Percentiles rank a stretch among this genome's conserved stretches.
These are phyloP conservation scores for Etia nguti DNA, from an alignment of 2,113 vertebrate species.

Conservation along the genomic window DNA sequence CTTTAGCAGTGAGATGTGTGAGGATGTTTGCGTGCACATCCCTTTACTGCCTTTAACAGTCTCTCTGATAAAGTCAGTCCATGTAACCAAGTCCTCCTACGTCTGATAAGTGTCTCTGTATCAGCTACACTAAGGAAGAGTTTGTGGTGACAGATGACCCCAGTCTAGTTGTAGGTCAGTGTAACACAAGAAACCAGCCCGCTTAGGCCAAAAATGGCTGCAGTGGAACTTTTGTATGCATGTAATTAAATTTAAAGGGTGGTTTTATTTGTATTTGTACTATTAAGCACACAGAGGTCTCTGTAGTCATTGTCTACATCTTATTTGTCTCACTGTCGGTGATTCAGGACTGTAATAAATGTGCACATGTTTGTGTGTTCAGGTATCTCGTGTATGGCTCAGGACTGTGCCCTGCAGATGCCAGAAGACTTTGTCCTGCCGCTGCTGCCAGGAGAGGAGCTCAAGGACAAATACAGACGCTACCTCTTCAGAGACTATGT, in stretches of 20 bases:
- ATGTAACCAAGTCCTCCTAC: neutral
- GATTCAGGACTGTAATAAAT: neutral
- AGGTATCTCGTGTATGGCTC: slow-evolving; percentile 99
- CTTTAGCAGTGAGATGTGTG: neutral
- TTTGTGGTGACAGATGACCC: neutral
- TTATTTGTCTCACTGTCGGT: neutral
- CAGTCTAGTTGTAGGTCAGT: neutral
- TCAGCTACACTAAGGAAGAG: neutral
- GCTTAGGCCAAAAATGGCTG: neutral
- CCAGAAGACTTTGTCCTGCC: slow-evolving; percentile 98
- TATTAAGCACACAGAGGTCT: neutral
- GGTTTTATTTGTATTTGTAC: neutral
- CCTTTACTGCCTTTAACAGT: neutral
- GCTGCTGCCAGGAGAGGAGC: slow-evolving; percentile 90
- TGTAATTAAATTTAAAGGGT: neutral
- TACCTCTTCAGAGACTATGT: slow-evolving; percentile 99
- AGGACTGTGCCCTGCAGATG: slow-evolving; percentile 91
- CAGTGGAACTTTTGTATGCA: neutral
- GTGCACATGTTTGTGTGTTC: slow-evolving; percentile 33
- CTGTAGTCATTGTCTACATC: neutral
- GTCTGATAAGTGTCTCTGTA: neutral
- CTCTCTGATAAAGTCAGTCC: neutral
- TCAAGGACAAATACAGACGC: slow-evolving; percentile 98
- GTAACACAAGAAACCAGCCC: neutral
- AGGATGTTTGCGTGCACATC: neutral